Evolutionary conservation across 2,113 vertebrate genomes (phyloP).

Genomic region (Heptranchias perlo): DNA sequence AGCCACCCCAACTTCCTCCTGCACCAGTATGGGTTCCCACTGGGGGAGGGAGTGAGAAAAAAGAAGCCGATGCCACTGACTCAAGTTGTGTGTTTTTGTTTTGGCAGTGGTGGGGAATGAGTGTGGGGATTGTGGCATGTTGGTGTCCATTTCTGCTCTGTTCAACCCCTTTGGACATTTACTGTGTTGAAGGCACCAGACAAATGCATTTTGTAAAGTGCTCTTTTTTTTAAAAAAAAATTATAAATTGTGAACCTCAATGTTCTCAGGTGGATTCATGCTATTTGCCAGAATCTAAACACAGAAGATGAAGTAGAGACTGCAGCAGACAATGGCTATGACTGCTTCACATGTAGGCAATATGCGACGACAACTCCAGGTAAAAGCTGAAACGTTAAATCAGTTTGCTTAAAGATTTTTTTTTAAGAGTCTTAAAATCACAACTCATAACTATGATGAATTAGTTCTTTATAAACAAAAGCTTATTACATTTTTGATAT

Average conservation of each 20-base stretch:
- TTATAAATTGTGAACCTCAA: not conserved
- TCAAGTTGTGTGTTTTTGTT: not conserved
- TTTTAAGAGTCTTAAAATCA: not conserved
- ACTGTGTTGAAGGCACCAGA: not conserved
- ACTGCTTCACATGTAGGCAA: constrained; percentile 83
- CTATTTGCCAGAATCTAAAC: constrained; percentile 82
- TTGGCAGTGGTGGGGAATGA: not conserved
- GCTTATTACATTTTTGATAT: not conserved
- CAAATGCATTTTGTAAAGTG: not conserved
- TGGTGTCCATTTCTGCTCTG: not conserved
- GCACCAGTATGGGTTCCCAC: no score
- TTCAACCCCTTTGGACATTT: not conserved
- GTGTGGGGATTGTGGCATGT: not conserved
- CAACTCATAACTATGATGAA: not conserved
- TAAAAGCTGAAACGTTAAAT: constrained; percentile 53
- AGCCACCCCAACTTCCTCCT: not conserved
- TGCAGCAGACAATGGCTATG: constrained; percentile 83
- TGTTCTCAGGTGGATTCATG: constrained; percentile 83
- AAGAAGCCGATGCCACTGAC: not conserved
- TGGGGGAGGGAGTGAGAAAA: not conserved
- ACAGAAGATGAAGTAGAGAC: constrained; percentile 83
- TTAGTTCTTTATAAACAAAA: not conserved
- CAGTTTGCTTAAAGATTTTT: not conserved
- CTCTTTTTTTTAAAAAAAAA: not conserved
- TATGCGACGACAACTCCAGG: constrained; percentile 63